Percentiles rank a stretch among this genome's conserved stretches.
Conservation (phyloP, 1,140 invertebrate genomes). For the Centruroides sculpturatus region DNA sequence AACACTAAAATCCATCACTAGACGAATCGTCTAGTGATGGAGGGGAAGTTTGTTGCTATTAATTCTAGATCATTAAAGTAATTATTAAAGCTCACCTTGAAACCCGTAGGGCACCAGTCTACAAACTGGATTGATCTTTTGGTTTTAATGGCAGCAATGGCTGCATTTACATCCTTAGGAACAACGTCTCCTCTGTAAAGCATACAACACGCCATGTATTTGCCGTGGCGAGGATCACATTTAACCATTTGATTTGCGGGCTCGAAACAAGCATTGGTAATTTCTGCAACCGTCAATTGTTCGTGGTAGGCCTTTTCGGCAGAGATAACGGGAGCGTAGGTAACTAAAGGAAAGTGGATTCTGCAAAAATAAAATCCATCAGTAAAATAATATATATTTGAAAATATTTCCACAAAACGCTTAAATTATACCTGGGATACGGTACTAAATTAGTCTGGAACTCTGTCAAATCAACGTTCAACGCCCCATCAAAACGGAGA, state of each 20-base stretch:
- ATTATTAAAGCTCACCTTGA: background rate
- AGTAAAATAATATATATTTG: background rate
- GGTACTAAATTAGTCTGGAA: constrained; percentile 41
- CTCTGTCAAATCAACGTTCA: constrained; percentile 42
- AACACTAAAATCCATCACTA: too few relatives aligned
- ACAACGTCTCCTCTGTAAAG: constrained; percentile 59
- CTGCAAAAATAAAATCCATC: constrained; percentile 7
- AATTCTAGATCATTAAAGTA: too few relatives aligned
- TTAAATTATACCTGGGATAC: constrained; percentile 43
- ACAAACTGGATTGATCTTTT: constrained; percentile 35
- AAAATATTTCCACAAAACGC: background rate
- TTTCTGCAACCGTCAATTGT: too few relatives aligned
- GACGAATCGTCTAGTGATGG: too few relatives aligned
- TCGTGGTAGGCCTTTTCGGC: too few relatives aligned
- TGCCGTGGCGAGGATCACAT: constrained; percentile 39
- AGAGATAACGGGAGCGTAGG: too few relatives aligned
- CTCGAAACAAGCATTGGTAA: too few relatives aligned
- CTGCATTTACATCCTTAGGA: constrained; percentile 55
- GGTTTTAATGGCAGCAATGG: constrained; percentile 70
- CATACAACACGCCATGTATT: constrained; percentile 48
- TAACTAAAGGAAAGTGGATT: constrained; percentile 46
- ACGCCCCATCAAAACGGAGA: constrained; percentile 50
- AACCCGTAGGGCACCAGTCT: too few relatives aligned
- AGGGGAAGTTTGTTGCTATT: too few relatives aligned
- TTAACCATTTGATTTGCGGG: constrained; percentile 67